Evolutionary conservation across 2,888 invertebrate genomes (phyloP), one percentile per base, ranked within the genome.

Genomic region (Dione vanillae): DNA sequence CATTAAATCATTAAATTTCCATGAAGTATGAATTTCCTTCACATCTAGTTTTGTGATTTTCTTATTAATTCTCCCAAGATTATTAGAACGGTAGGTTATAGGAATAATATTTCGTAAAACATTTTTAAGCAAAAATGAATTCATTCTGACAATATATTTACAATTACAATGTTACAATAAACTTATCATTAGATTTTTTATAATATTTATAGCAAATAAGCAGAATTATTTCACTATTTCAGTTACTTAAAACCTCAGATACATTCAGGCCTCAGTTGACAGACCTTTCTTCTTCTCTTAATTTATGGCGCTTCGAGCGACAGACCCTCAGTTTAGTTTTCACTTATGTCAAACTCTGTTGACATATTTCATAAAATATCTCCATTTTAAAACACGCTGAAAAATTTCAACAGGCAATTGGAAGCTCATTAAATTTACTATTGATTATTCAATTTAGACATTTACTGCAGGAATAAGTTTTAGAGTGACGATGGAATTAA

Each of bases 1-100:
- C 96, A 96, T 96, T 59, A 97, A 86, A 83, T 94, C 95, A 74
- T 85, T 78, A 52, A 80, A 82, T 49, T 81, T 79, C 52, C 80
- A 77, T 10, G 94, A 94, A 35, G 93, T 92, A 69, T 91, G 89
- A 67, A 93, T 73, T 40, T 16, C 65, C 68, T 72, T 78, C 8
- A 19, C 41, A 41, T 66, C 35, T 51, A 10, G 37, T 5, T 70
- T 43, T 35, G 40, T 16, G 19, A 76, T 72, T 45, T 78, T 76
- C 64, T 76, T 76, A 65, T 76, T 77, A 27, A 76, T 27, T 49
- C 74, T 83, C 27, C 79, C 43, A 47, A 72, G 75, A 82, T 82
- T 85, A 70, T 81, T 84, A 27, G 85, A 79, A 11, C 62, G 80
- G 67, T 80, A 78, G 72, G 80, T 81, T 69, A 84, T 66, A 19